These are phyloP conservation scores for Verasper variegatus DNA, from an alignment of 2,113 vertebrate species.

Conservation along the genomic window DNA sequence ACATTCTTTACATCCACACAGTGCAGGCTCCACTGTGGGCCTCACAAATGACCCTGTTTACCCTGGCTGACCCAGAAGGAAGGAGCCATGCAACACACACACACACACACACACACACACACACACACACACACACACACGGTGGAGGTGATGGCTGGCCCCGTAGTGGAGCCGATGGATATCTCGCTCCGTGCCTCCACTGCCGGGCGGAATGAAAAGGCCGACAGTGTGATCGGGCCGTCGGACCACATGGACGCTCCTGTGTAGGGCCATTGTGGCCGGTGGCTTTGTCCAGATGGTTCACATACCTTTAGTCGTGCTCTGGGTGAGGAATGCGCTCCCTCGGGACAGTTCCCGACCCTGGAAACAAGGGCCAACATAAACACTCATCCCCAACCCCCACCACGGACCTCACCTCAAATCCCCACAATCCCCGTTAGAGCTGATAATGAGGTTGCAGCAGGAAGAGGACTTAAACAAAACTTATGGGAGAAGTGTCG, in stretches of 20 bases:
- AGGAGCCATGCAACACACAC: conserved; percentile 26
- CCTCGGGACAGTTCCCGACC: conserved; percentile 81
- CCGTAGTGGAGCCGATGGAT: conserved; percentile 53
- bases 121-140: conserved; percentile 3
- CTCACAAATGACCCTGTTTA: conserved; percentile 55
- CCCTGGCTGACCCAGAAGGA: conserved; percentile 33
- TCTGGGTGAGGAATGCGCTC: conserved; percentile 83
- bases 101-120: background rate
- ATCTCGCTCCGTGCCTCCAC: conserved; percentile 48
- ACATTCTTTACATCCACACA: conserved; percentile 64
- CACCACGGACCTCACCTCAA: conserved; percentile 60
- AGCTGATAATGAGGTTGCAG: conserved; percentile 55
- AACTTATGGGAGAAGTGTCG: background rate
- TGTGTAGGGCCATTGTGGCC: conserved; percentile 82
- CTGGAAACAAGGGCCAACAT: conserved; percentile 85
- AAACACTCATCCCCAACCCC: conserved; percentile 82
- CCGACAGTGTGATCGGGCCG: conserved; percentile 28
- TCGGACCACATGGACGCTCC: conserved; percentile 52
- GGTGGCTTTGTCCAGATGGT: conserved; percentile 86
- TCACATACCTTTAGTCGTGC: conserved; percentile 85
- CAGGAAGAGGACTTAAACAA: conserved; percentile 27
- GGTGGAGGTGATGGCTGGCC: conserved; percentile 35
- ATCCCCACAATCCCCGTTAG: conserved; percentile 54
- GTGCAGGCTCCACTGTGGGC: conserved; percentile 46
- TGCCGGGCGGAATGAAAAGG: conserved; percentile 41